Conservation (phyloP, 2,888 invertebrate genomes). For the Oligia fasciuncula region DNA sequence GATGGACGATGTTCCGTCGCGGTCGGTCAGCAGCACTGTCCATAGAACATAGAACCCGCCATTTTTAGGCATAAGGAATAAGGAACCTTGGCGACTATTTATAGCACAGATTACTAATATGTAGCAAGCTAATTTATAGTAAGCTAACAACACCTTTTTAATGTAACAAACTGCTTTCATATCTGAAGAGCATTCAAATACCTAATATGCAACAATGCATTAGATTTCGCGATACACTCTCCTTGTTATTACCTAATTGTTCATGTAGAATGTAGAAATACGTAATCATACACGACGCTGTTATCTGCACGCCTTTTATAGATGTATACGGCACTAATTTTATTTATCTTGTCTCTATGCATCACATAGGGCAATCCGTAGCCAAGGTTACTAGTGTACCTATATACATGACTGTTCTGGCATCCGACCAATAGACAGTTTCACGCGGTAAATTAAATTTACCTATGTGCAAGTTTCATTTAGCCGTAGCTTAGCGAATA, state of each 20-base stretch:
- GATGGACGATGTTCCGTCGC: conserved; percentile 26
- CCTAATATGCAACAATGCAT: conserved; percentile 2
- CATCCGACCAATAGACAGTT: conserved; percentile 56
- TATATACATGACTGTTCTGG: conserved; percentile 41
- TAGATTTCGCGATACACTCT: not conserved
- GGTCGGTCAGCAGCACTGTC: conserved; percentile 4
- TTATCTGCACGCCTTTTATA: conserved; percentile 1
- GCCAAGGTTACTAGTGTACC: conserved; percentile 40
- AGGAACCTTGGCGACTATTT: not conserved
- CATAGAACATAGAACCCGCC: not conserved
- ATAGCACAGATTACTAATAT: not conserved
- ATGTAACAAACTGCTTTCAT: conserved; percentile 11
- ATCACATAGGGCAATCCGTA: conserved; percentile 20
- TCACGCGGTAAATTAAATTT: conserved; percentile 32
- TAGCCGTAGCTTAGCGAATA: conserved; percentile 26
- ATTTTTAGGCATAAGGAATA: conserved; percentile 3
- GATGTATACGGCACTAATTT: conserved; percentile 9
- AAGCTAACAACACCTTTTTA: not conserved
- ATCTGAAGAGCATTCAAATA: conserved; percentile 21
- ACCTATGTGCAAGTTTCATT: conserved; percentile 38
- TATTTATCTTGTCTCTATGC: conserved; percentile 42
- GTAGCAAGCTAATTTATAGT: not conserved
- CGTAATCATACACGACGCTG: conserved; percentile 1
- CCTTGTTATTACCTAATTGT: conserved; percentile 5
- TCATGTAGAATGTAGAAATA: conserved; percentile 18